Conservation (phyloP, 2,113 vertebrate species). For the Todiramphus chloris region DNA sequence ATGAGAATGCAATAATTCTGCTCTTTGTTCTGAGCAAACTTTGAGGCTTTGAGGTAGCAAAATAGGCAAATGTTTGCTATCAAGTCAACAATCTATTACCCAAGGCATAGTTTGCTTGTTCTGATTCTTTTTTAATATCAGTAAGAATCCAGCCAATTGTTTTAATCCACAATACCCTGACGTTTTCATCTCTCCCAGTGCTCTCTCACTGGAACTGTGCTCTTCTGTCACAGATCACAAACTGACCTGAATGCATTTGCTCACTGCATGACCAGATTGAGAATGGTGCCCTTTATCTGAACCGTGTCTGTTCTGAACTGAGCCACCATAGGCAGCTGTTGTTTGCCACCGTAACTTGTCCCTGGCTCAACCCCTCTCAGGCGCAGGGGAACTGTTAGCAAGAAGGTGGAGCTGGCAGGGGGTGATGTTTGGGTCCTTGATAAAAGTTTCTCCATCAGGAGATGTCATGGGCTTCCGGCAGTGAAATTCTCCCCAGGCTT, state of each 20-base stretch:
- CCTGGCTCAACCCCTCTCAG: background rate
- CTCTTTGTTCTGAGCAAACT: constrained; percentile 10
- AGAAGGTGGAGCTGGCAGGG: background rate
- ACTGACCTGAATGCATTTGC: background rate
- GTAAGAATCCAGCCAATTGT: background rate
- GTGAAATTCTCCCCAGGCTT: background rate
- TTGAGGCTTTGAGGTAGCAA: background rate
- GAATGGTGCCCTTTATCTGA: background rate
- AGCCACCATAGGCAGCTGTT: background rate
- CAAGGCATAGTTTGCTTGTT: background rate
- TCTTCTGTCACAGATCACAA: background rate
- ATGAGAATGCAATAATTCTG: constrained; percentile 9
- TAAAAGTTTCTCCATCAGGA: background rate
- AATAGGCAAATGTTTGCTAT: background rate
- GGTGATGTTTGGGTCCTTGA: background rate
- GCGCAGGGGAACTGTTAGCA: background rate
- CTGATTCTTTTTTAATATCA: background rate
- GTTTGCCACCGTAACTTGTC: background rate
- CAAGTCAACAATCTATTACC: constrained; percentile 7
- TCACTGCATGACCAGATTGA: background rate
- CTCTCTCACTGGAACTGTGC: background rate
- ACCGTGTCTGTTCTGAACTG: background rate
- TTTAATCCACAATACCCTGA: background rate
- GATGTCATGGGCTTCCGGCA: background rate
- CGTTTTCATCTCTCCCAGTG: background rate